Percentiles rank a stretch among this genome's conserved stretches.
Conservation (phyloP, 2,797 vertebrate species). For the Neosalanx taihuensis region DNA sequence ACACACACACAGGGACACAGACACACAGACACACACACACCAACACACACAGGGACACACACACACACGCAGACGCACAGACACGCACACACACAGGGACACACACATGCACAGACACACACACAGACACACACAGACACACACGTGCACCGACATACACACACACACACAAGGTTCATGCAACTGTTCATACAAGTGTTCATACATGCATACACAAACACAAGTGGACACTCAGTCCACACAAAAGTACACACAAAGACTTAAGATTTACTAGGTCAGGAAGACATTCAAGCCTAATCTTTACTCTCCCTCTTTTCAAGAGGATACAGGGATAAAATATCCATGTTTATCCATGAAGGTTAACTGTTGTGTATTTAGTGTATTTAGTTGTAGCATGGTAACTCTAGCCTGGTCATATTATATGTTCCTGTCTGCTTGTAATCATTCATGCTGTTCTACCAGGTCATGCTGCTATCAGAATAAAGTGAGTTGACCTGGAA, state of each 20-base stretch:
- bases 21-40: not conserved
- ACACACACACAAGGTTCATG: not conserved
- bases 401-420: conserved; percentile 15
- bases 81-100: not conserved
- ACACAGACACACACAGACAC: not conserved
- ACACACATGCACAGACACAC: not conserved
- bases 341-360: conserved; percentile 20
- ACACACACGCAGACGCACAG: not conserved
- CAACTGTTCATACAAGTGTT: no score
- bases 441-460: not conserved
- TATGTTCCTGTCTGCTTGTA: conserved; percentile 6
- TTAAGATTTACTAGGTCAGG: conserved; percentile 51
- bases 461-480: not conserved
- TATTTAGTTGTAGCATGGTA: not conserved
- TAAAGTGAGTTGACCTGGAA: not conserved
- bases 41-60: not conserved
- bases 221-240: not conserved
- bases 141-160: not conserved
- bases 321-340: conserved; percentile 1
- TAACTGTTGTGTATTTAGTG: conserved; percentile 30
- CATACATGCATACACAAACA: not conserved
- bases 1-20: not conserved
- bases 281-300: conserved; percentile 37
- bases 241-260: not conserved
- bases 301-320: conserved; percentile 24